Percentiles rank a stretch among this genome's conserved stretches.
These are phyloP conservation scores for Neolamprologus modestus DNA, from an alignment of 2,113 vertebrate species.

Conservation along the genomic window DNA sequence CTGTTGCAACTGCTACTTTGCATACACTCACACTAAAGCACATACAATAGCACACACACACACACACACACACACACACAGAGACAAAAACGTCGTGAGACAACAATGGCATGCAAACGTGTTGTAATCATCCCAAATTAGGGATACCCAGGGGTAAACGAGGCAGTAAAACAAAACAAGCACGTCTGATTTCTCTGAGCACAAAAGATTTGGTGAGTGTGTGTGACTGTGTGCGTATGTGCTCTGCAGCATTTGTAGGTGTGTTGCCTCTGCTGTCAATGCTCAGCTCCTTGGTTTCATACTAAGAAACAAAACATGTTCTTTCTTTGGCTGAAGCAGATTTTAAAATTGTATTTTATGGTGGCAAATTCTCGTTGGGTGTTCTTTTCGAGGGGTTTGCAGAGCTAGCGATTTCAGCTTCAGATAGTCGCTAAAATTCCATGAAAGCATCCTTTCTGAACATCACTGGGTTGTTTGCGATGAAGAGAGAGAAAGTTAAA, in stretches of 20 bases:
- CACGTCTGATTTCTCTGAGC: slow-evolving; percentile 3
- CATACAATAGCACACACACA: background rate
- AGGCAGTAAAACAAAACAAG: slow-evolving; percentile 36
- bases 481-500: background rate
- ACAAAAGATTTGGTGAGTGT: background rate
- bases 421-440: background rate
- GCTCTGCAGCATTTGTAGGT: background rate
- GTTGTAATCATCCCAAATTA: slow-evolving; percentile 37
- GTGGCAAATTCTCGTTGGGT: background rate
- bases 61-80: background rate
- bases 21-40: background rate
- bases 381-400: background rate
- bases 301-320: background rate
- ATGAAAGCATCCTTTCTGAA: background rate
- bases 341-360: background rate
- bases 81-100: background rate
- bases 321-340: background rate
- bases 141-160: slow-evolving; percentile 16
- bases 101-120: slow-evolving; percentile 29
- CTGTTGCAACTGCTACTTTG: background rate
- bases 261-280: background rate
- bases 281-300: background rate
- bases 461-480: background rate
- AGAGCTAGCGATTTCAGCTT: background rate
- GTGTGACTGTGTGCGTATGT: background rate